Evolutionary conservation across 2,797 vertebrate species (phyloP), one percentile per base, ranked within the genome.

Genomic region (Sebastolobus altivelis): DNA sequence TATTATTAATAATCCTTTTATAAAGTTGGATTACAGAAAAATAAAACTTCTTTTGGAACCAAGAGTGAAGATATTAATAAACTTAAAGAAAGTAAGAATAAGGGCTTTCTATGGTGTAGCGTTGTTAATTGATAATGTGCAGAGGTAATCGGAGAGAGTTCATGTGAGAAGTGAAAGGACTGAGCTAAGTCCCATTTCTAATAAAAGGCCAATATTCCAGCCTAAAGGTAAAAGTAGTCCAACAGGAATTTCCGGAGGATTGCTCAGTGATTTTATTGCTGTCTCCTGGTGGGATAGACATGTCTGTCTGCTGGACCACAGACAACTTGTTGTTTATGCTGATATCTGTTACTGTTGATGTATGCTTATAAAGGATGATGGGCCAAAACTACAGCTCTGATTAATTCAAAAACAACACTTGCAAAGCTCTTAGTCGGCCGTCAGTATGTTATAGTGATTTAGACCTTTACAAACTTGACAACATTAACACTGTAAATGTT

Each of bases 191-290:
- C 16, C 6, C n/a, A 16, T 60, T 77, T 43, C 35, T 70, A 40
- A 22, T 54, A 38, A 65, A 70, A 46, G 7, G 8, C 12, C 1
- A 7, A 27, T 52, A 31, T 52, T 54, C 11, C 58, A 62, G 27
- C 14, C 37, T 58, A 11, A 60, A 46, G n/a, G 55, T 75, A 18
- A 56, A 62, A 46, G 8, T 25, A 29, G 37, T 56, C 62, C 55
- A 52, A 35, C n/a, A 11, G 37, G 66, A 49, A 52, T 78, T 78
- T 81, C 70, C 65, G 22, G 77, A 54, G 73, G 65, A 69, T 84
- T 77, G 33, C 29, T 65, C 60, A 22, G 38, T 67, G 68, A 68
- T 68, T 80, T 80, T 60, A 11, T 40, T 71, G 66, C 33, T n/a
- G 56, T 77, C 56, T 77, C 65, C 22, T 59, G 72, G 49, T 61